phyloP scores from a whole-genome alignment of 2,888 invertebrate species.

The Gnatocerus cornutus region DNA sequence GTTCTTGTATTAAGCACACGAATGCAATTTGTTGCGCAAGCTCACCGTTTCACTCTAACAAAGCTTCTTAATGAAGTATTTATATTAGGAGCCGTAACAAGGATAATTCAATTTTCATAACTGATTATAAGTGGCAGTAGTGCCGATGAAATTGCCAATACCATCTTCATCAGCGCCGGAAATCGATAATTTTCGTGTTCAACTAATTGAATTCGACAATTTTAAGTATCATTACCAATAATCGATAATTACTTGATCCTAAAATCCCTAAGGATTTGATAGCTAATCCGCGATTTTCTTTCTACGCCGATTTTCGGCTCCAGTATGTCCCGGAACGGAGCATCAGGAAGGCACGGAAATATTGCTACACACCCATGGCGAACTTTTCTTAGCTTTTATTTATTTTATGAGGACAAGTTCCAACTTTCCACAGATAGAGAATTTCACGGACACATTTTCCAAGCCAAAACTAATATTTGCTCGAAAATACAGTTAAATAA shows the following conservation, averaged over 20 bases:
- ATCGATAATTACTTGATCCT: conserved; percentile 8
- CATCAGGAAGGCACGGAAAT: conserved; percentile 41
- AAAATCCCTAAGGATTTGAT: no score
- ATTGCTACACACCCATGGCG: conserved; percentile 30
- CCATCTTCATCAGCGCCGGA: neutral
- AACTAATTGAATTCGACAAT: neutral
- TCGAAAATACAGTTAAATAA: neutral
- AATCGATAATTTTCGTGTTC: conserved; percentile 1
- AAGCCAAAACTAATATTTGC: conserved; percentile 33
- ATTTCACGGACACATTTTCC: conserved; percentile 19
- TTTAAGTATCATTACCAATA: neutral
- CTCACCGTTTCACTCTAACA: conserved; percentile 14
- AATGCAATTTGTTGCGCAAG: conserved; percentile 35
- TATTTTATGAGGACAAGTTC: conserved; percentile 35
- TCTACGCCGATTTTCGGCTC: neutral
- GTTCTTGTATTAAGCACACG: conserved; percentile 29
- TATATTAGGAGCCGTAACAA: conserved; percentile 6
- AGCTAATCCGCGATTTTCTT: neutral
- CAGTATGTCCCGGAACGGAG: neutral
- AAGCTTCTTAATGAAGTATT: conserved; percentile 30
- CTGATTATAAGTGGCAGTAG: conserved; percentile 12
- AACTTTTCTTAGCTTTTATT: conserved; percentile 27
- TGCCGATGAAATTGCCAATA: conserved; percentile 17
- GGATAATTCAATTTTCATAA: conserved; percentile 28
- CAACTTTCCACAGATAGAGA: conserved; percentile 17